phyloP scores from a whole-genome alignment of 2,113 vertebrate species.

The Geothlypis trichas region DNA sequence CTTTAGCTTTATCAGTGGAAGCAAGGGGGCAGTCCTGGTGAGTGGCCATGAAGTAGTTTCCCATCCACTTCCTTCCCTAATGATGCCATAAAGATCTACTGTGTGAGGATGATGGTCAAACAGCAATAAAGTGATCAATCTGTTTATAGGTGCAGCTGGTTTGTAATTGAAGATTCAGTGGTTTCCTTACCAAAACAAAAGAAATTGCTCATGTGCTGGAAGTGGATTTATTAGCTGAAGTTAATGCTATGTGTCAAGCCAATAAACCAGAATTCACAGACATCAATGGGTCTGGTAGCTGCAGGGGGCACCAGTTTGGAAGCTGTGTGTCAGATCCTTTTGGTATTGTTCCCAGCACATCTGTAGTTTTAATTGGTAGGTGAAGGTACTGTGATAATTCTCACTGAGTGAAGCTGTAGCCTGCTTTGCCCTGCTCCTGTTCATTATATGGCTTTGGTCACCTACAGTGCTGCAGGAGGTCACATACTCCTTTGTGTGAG shows the following conservation, averaged over 20 bases:
- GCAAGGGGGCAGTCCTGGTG: not conserved
- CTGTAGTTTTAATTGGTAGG: not conserved
- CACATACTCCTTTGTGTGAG: not conserved
- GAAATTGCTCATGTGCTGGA: not conserved
- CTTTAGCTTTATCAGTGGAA: not conserved
- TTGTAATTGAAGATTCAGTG: not conserved
- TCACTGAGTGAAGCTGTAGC: not conserved
- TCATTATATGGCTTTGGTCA: not conserved
- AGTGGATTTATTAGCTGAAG: not conserved
- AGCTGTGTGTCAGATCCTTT: not conserved
- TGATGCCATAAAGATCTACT: not conserved
- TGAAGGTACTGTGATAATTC: not conserved
- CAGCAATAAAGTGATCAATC: not conserved
- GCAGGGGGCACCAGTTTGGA: not conserved
- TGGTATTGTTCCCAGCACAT: not conserved
- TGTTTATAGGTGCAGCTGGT: not conserved
- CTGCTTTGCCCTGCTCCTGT: not conserved
- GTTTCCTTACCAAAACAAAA: slow-evolving; percentile 21
- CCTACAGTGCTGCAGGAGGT: not conserved
- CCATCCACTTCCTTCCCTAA: not conserved
- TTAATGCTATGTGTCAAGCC: not conserved
- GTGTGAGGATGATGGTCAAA: not conserved
- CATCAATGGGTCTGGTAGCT: not conserved
- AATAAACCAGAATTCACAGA: not conserved
- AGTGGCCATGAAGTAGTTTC: not conserved